Conservation (phyloP, 2,797 vertebrate species). For the Percopsis omiscomaycus region DNA sequence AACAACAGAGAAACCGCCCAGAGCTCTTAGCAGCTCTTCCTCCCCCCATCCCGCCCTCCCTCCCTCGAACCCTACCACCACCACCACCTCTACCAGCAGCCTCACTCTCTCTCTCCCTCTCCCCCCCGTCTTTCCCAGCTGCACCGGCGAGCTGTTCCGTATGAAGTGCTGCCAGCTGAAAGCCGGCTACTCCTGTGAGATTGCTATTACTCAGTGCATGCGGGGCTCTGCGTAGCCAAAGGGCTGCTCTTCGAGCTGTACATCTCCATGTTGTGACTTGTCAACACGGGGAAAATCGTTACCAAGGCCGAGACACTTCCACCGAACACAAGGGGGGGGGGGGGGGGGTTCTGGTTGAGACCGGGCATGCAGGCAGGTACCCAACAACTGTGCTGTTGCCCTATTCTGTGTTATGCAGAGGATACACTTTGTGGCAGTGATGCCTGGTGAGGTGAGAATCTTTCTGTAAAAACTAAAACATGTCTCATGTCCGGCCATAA, state of each 20-base stretch:
- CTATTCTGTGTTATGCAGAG: slow-evolving; percentile 30
- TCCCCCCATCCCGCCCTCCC: slow-evolving; percentile 70
- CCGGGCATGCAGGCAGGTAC: slow-evolving; percentile 59
- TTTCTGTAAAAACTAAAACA: slow-evolving; percentile 2
- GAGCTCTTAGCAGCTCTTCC: slow-evolving; percentile 79
- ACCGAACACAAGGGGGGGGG: slow-evolving; percentile 63
- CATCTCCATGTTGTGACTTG: slow-evolving; percentile 84
- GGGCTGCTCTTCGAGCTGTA: slow-evolving; percentile 80
- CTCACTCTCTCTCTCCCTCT: slow-evolving; percentile 58
- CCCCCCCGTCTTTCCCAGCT: slow-evolving; percentile 74
- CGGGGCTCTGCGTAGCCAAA: slow-evolving; percentile 79
- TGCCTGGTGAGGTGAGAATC: slow-evolving; percentile 30
- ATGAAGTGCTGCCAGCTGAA: slow-evolving; percentile 82
- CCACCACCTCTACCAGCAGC: slow-evolving; percentile 53
- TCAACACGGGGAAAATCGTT: slow-evolving; percentile 82
- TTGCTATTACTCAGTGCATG: slow-evolving; percentile 81
- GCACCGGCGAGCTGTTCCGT: slow-evolving; percentile 81
- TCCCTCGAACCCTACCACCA: slow-evolving; percentile 60
- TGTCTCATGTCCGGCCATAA: background rate
- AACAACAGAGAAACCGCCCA: slow-evolving; percentile 83
- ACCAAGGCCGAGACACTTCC: slow-evolving; percentile 75
- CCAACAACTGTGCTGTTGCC: slow-evolving; percentile 27
- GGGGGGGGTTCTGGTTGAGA: slow-evolving; percentile 66
- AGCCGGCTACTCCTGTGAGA: slow-evolving; percentile 81
- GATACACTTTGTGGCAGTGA: slow-evolving; percentile 23